Evolutionary conservation across 2,113 vertebrate species (phyloP).

Genomic region (Nicator chloris): DNA sequence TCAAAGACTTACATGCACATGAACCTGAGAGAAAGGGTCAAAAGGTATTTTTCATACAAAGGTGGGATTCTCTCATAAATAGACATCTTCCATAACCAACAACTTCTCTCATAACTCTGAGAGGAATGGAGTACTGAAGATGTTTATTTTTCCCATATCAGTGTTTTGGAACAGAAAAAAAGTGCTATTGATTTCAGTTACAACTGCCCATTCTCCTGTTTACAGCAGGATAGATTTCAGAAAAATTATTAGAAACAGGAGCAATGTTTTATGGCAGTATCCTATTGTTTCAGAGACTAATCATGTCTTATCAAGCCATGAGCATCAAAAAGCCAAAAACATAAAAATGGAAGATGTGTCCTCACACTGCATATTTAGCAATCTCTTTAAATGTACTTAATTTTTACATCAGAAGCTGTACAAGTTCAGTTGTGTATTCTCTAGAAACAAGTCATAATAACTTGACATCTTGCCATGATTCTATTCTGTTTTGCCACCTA

Average conservation of each 20-base stretch:
- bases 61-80: not conserved
- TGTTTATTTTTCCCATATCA: not conserved
- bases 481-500: not conserved
- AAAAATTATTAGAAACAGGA: not conserved
- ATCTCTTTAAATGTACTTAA: not conserved
- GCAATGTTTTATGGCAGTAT: not conserved
- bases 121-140: not conserved
- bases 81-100: not conserved
- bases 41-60: not conserved
- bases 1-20: not conserved
- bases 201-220: not conserved
- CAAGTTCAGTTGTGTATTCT: not conserved
- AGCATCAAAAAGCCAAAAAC: not conserved
- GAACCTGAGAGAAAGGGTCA: not conserved
- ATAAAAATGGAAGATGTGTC: not conserved
- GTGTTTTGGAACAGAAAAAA: not conserved
- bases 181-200: not conserved
- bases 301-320: not conserved
- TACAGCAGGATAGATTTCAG: not conserved
- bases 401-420: not conserved
- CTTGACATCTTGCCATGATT: not conserved
- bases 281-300: not conserved
- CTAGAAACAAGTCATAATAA: conserved; percentile 3
- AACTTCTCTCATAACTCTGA: not conserved
- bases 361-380: not conserved